These are phyloP conservation scores for Oriolus oriolus DNA, from an alignment of 2,113 vertebrate species.

Conservation along the genomic window DNA sequence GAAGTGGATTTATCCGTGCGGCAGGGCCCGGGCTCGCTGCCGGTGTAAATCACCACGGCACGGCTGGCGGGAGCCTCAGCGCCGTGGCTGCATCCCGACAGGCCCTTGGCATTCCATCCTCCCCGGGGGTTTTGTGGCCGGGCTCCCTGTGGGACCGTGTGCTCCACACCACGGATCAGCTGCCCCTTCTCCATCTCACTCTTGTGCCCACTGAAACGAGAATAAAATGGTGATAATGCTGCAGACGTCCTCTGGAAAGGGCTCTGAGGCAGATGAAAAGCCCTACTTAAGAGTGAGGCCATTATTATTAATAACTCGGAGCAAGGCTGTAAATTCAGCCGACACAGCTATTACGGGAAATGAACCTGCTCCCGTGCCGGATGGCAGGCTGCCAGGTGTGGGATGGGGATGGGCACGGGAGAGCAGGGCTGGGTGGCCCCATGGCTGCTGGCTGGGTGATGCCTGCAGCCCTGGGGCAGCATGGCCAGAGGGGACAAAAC, in stretches of 20 bases:
- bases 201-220: neutral
- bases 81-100: neutral
- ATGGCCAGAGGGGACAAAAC: fast-evolving
- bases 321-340: conserved; percentile 38
- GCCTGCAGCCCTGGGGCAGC: neutral
- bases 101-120: neutral
- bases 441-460: fast-evolving
- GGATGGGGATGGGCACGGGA: neutral
- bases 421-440: fast-evolving
- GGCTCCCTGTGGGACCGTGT: fast-evolving
- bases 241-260: conserved; percentile 40
- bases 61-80: fast-evolving
- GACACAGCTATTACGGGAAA: neutral
- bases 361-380: neutral
- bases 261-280: conserved; percentile 53
- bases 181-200: neutral
- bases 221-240: conserved; percentile 23
- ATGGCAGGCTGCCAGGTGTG: neutral
- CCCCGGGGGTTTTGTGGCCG: fast-evolving
- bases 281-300: conserved; percentile 22
- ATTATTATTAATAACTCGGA: conserved; percentile 53
- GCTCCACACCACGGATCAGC: fast-evolving
- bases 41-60: neutral
- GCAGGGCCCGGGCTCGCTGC: neutral
- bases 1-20: neutral